Conservation (phyloP, 2,797 vertebrate genomes). For the Chelmon rostratus region DNA sequence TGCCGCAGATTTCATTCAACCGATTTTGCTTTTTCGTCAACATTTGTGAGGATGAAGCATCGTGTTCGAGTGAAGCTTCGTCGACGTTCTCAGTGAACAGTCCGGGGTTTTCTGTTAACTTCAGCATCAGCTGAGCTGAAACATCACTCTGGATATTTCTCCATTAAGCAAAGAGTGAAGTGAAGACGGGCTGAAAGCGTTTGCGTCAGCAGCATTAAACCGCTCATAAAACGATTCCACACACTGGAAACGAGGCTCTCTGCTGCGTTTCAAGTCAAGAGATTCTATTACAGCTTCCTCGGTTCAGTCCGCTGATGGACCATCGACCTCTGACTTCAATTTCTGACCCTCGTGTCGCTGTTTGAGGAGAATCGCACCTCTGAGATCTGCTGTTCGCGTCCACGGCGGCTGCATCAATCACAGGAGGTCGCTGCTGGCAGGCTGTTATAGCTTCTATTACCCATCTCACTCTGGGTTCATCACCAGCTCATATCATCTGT, state of each 20-base stretch:
- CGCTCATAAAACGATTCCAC: neutral
- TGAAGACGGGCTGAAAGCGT: too few species aligned
- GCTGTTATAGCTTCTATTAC: constrained; percentile 36
- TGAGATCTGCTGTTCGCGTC: constrained; percentile 6
- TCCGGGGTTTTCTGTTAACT: too few species aligned
- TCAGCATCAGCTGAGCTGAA: too few species aligned
- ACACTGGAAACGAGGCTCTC: neutral
- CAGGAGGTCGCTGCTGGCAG: constrained; percentile 28
- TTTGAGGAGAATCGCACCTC: neutral
- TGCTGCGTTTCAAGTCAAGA: constrained; percentile 3
- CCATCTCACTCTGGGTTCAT: constrained; percentile 28
- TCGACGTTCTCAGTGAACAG: too few species aligned
- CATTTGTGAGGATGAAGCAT: too few species aligned
- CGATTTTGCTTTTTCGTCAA: too few species aligned
- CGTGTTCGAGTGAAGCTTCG: too few species aligned
- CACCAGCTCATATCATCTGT: constrained; percentile 23
- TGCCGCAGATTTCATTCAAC: neutral
- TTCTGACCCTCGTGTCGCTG: constrained; percentile 11
- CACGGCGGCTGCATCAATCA: constrained; percentile 41
- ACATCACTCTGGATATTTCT: neutral
- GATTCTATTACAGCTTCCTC: neutral
- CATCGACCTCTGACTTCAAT: constrained; percentile 23
- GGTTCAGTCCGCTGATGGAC: constrained; percentile 19
- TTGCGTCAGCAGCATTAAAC: neutral
- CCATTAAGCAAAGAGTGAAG: neutral